Evolutionary conservation across 2,888 invertebrate species (phyloP).

Genomic region (Lissonota sp.): DNA sequence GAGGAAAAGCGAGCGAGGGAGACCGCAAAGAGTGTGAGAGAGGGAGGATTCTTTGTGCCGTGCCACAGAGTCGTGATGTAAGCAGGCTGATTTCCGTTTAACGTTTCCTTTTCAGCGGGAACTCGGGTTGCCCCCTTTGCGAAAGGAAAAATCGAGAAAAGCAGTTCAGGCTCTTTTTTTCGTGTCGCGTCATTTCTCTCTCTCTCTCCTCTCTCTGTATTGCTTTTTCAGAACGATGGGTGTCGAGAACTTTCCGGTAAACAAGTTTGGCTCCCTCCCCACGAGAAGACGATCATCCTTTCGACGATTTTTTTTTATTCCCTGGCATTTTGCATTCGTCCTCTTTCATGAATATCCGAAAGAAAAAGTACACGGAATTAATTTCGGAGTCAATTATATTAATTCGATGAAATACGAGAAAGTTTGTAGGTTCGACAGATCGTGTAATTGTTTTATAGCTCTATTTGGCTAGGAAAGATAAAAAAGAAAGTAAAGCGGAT

Average conservation of each 20-base stretch:
- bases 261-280: conserved; percentile 54
- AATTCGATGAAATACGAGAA: no score
- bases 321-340: neutral
- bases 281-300: conserved; percentile 31
- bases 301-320: conserved; percentile 23
- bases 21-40: conserved; percentile 50
- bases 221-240: conserved; percentile 17
- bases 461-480: neutral
- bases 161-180: conserved; percentile 37
- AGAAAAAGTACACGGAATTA: no score
- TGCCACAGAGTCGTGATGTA: conserved; percentile 67
- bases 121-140: conserved; percentile 57
- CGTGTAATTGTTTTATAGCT: no score
- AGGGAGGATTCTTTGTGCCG: conserved; percentile 65
- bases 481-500: neutral
- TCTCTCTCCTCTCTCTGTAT: neutral
- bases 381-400: no score
- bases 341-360: no score
- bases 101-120: conserved; percentile 70
- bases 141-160: conserved; percentile 55
- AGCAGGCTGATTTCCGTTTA: conserved; percentile 78
- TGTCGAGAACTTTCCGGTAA: conserved; percentile 60
- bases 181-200: neutral
- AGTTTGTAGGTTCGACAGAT: no score
- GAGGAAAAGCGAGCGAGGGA: conserved; percentile 60